Base-by-base conservation (phyloP, 2,797 vertebrate species). In the Chelidonichthys spinosus region DNA sequence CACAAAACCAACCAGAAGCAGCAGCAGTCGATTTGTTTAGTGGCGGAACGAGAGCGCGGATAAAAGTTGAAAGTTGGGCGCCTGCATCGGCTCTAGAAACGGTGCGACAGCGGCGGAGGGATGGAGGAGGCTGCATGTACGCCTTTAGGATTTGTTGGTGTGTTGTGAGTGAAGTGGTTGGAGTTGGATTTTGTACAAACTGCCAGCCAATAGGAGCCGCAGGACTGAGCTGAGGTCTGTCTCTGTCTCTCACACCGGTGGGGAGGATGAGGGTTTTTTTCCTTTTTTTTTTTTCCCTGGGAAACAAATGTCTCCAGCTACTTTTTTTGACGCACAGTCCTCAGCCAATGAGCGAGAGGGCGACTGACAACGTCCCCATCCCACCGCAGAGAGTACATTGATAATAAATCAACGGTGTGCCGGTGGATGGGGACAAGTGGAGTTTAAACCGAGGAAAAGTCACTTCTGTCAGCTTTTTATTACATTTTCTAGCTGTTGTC, bases 261-360 rank as follows among this genome's bases (percentile, higher is more conserved):
- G 96, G 95, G 95, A 95, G 95, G 84, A 92, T 95, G 75, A 70
- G 66, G 50, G 15, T 93, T 71, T 73, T 75, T 63, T 65, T 64
- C 37, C 11, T 80, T 95, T 95, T 66, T 73, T 62, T 74, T 76
- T 74, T 85, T 69, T 81, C 95, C 95, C 95, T 93, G 96, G 94
- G 94, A 95, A 97, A 97, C 94, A 93, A 94, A 94, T 89, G 96
- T 96, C 96, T 95, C 95, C 95, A 95, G 97, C 95, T 96, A 97
- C 96, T 97, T 97, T 96, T 96, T 97, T 97, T 97, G 96, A 97
- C 96, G 96, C 97, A 96, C 96, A 95, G 95, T 96, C 95, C 93
- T 96, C 95, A 98, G 95, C 97, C 97, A 98, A 99, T 99, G 94
- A 96, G 95, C 90, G 92, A 95, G 94, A 93, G 95, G 86, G 92